Conservation (phyloP, 2,797 vertebrate species). For the Sebastiscus albofasciatus region DNA sequence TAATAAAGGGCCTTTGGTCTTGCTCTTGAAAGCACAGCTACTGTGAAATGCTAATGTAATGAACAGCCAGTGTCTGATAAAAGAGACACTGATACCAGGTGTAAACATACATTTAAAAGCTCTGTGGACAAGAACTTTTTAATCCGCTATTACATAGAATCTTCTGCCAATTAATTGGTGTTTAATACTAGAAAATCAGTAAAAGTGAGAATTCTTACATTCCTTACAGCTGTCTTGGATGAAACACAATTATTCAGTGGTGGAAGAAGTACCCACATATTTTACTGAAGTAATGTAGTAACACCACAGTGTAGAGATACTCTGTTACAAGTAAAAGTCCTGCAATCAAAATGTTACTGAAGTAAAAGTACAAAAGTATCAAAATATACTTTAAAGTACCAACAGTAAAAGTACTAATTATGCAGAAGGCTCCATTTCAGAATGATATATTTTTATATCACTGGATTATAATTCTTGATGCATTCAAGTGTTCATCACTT, state of each 20-base stretch:
- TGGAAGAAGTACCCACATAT: no score
- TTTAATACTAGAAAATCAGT: not conserved
- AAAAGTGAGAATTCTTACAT: not conserved
- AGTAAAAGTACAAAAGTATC: no score
- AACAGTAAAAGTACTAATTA: no score
- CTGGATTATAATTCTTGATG: no score
- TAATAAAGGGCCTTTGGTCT: conserved; percentile 46
- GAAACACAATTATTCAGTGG: not conserved
- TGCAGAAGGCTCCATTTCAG: no score
- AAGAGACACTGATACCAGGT: not conserved
- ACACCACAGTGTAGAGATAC: no score
- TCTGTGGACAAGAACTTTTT: not conserved
- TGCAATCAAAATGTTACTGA: no score
- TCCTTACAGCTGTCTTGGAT: not conserved
- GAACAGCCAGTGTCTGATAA: conserved; percentile 41
- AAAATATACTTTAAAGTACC: no score
- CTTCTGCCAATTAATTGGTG: not conserved
- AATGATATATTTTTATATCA: no score
- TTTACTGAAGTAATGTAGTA: no score
- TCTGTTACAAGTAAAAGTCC: no score
- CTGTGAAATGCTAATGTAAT: conserved; percentile 36
- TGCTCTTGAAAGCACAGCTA: conserved; percentile 29
- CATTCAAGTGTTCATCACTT: no score
- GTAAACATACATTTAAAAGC: not conserved
- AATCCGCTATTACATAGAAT: not conserved